Percentiles rank a stretch among this genome's conserved stretches.
phyloP scores from a whole-genome alignment of 2,113 vertebrate species.

The Zootoca vivipara region DNA sequence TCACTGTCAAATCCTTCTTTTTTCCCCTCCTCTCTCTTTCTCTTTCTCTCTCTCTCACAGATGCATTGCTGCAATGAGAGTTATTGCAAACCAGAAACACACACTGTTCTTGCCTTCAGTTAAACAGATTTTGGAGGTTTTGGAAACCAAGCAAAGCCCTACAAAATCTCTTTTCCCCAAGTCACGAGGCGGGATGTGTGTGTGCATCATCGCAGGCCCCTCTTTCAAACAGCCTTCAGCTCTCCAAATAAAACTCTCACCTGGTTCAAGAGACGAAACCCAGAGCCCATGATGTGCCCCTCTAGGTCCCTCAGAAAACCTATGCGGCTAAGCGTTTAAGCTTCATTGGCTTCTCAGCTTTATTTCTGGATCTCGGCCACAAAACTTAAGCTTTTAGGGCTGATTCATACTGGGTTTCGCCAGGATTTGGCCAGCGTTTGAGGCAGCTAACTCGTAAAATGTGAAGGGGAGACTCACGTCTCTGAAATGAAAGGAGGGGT shows the following conservation, averaged over 20 bases:
- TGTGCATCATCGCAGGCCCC: neutral
- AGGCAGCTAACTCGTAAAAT: neutral
- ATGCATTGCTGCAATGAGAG: too few species aligned
- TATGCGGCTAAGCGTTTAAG: too few species aligned
- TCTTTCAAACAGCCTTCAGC: neutral
- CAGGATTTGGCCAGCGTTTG: neutral
- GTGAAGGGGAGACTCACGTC: neutral
- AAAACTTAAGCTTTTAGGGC: neutral
- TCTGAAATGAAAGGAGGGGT: neutral
- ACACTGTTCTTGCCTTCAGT: neutral
- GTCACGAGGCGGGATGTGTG: fast-evolving
- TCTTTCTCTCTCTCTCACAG: too few species aligned
- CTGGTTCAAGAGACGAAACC: neutral
- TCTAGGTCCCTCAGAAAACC: neutral
- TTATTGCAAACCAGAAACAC: neutral
- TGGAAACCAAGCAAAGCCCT: neutral
- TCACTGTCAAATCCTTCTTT: neutral
- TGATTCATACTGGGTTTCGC: neutral
- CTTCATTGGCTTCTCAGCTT: neutral
- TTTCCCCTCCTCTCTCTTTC: neutral
- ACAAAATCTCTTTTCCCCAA: neutral
- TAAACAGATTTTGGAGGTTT: neutral
- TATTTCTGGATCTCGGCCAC: neutral
- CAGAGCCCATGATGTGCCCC: too few species aligned
- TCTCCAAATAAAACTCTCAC: too few species aligned